Conservation (phyloP, 1,140 invertebrate species). For the Temnothorax longispinosus region DNA sequence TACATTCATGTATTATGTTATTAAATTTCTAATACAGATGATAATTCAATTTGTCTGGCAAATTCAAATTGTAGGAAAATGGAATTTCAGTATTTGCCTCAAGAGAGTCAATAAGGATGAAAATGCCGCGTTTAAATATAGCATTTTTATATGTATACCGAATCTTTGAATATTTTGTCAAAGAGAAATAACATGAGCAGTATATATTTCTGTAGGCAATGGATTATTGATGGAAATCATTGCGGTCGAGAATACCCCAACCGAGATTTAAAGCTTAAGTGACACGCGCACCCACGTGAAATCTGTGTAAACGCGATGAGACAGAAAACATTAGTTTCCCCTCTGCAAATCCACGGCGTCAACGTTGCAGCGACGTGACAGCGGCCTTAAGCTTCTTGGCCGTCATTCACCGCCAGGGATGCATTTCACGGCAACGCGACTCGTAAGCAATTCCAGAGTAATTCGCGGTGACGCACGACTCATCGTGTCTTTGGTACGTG, state of each 20-base stretch:
- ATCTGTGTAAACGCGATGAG: conserved; percentile 33
- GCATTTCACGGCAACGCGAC: conserved; percentile 24
- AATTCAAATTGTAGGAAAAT: neutral
- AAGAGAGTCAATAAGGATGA: neutral
- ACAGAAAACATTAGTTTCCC: conserved; percentile 56
- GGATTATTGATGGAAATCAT: conserved; percentile 1
- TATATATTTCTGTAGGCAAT: neutral
- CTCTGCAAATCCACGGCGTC: conserved; percentile 35
- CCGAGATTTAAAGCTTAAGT: neutral
- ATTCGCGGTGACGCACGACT: conserved; percentile 55
- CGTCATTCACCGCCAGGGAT: conserved; percentile 22
- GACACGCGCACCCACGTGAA: neutral
- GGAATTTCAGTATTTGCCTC: neutral
- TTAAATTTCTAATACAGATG: neutral
- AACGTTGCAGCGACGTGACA: conserved; percentile 49
- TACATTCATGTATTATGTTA: neutral
- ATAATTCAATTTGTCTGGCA: conserved; percentile 27
- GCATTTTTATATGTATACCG: neutral
- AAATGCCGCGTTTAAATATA: neutral
- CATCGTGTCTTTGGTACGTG: conserved; percentile 47
- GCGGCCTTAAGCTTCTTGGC: conserved; percentile 39
- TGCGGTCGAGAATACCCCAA: neutral
- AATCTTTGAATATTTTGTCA: neutral
- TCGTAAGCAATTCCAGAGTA: conserved; percentile 56
- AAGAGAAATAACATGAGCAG: neutral